Base-by-base conservation (phyloP, 2,113 vertebrate genomes). In the Antigone vipio region DNA sequence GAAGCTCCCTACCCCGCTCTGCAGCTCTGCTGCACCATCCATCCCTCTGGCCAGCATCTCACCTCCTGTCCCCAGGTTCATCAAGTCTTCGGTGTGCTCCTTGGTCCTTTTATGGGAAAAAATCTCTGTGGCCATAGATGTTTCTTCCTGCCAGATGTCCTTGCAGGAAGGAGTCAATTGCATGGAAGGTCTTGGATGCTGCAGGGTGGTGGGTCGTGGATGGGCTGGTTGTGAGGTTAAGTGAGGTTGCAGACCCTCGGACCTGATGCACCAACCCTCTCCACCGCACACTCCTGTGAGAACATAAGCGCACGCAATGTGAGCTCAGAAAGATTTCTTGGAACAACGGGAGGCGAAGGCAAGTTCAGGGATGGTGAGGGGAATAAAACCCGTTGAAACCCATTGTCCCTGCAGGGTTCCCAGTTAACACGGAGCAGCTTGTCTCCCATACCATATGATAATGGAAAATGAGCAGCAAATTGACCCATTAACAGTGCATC, bases 271-370 rank as follows among this genome's bases (percentile, higher is more conserved):
- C 53, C 26, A 35, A 20, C 22, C 27, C 9, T 52, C 19, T 24
- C 32, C 13, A 13, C 8, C 38, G 1, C 12, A 14, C 5, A 0
- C 7, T 9, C 22, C 42, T 24, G 15, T 23, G 42, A 32, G 45
- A 27, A 11, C 5, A 2, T 7, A 17, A 77, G 8, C 1, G 0
- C 19, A 18, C 0, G 2, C 24, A 9, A 5, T 1, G 4, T 5
- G 45, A 34, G 63, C 69, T 53, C 19, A 4, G 68, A 14, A 17
- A 67, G 40, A 35, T 56, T 32, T 91, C 38, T 47, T 27, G 44
- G 59, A 67, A 4, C 24, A 29, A 10, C 1, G 1, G n/a, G 52
- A 52, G 29, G 29, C 14, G 34, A 62, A 69, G 22, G 26, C 9
- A 32, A 62, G n/a, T 2, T 74, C 17, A 4, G 77, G 71, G 42